Conservation (phyloP, 2,113 vertebrate species). For the Perca flavescens region DNA sequence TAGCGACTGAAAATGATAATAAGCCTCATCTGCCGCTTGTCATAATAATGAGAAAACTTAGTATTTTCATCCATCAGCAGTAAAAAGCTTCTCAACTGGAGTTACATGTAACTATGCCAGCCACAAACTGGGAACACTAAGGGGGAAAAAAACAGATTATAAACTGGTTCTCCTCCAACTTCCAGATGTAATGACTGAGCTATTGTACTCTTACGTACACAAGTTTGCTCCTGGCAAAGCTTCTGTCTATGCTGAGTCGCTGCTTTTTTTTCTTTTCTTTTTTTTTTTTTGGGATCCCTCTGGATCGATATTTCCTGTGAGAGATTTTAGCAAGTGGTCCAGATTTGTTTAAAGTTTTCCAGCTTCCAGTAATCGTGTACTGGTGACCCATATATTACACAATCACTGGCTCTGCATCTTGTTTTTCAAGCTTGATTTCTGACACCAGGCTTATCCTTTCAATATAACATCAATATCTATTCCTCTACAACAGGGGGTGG, state of each 20-base stretch:
- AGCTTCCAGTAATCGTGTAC: conserved; percentile 31
- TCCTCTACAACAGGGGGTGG: not conserved
- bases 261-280: conserved; percentile 32
- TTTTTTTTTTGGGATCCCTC: not conserved
- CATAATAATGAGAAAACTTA: not conserved
- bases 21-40: not conserved
- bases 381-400: conserved; percentile 47
- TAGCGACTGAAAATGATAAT: not conserved
- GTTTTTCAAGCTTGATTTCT: conserved; percentile 15
- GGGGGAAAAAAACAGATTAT: conserved; percentile 36
- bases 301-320: conserved; percentile 29
- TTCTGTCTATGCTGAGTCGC: conserved; percentile 35
- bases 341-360: conserved; percentile 34
- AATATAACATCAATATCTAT: conserved; percentile 17
- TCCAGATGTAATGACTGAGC: conserved; percentile 36
- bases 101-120: not conserved
- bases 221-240: conserved; percentile 13
- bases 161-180: conserved; percentile 20
- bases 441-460: not conserved
- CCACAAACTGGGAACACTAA: not conserved
- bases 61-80: not conserved
- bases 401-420: conserved; percentile 11
- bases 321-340: conserved; percentile 20
- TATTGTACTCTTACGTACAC: conserved; percentile 15
- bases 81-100: not conserved